phyloP scores from a whole-genome alignment of 2,888 invertebrate species.

The Ectropis crepuscularia region DNA sequence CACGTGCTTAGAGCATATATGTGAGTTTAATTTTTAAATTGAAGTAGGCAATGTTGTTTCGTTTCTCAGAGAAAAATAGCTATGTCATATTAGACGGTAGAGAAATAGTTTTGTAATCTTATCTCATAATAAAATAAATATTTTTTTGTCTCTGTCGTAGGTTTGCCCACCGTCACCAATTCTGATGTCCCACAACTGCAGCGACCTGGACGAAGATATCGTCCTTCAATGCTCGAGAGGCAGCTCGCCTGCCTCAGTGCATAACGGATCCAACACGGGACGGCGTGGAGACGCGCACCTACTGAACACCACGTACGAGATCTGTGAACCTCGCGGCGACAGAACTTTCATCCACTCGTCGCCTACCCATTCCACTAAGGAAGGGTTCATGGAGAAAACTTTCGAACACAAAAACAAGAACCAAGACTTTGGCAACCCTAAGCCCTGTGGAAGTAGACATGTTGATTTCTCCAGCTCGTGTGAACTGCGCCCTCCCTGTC shows the following conservation, averaged over 20 bases:
- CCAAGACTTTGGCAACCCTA: not conserved
- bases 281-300: not conserved
- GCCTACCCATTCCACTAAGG: not conserved
- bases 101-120: too few relatives aligned
- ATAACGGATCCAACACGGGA: not conserved
- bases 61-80: too few relatives aligned
- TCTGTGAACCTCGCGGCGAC: not conserved
- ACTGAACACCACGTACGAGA: conserved; percentile 8
- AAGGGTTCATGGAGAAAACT: conserved; percentile 1
- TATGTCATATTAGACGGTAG: too few relatives aligned
- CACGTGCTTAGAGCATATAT: too few relatives aligned
- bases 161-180: not conserved
- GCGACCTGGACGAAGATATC: not conserved
- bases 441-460: conserved; percentile 1
- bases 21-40: too few relatives aligned
- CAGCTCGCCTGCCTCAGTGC: not conserved
- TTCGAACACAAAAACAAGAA: conserved; percentile 3
- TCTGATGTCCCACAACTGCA: not conserved
- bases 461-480: conserved; percentile 1
- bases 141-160: not conserved
- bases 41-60: too few relatives aligned
- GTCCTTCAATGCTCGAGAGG: not conserved
- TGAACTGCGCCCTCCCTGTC: not conserved
- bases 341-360: not conserved
- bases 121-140: not conserved